Evolutionary conservation across 2,113 vertebrate genomes (phyloP).

Genomic region (Muntiacus reevesi): DNA sequence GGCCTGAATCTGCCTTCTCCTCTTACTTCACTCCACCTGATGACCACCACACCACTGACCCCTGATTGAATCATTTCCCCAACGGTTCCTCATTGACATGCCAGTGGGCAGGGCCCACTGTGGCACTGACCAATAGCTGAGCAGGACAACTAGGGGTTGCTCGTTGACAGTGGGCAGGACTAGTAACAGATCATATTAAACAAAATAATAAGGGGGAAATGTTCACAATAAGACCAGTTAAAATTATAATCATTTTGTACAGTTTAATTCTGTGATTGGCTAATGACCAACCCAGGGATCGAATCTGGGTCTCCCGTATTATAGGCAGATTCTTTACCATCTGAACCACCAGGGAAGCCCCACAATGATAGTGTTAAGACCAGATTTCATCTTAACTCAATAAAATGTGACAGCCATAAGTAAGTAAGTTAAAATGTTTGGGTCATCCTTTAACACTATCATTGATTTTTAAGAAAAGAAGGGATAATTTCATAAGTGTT

Average conservation of each 20-base stretch:
- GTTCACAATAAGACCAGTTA: background rate
- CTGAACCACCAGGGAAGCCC: background rate
- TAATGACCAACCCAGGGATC: background rate
- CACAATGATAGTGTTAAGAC: background rate
- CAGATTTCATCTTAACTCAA: background rate
- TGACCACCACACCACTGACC: background rate
- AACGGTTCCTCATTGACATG: background rate
- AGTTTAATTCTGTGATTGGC: slow-evolving; percentile 2
- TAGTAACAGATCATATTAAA: background rate
- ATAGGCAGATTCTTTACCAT: background rate
- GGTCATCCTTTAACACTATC: background rate
- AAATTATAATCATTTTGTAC: background rate
- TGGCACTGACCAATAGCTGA: background rate
- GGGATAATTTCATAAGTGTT: background rate
- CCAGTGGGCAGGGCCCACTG: background rate
- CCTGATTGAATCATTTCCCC: background rate
- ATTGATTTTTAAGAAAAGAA: background rate
- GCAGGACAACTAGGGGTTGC: background rate
- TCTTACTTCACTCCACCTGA: background rate
- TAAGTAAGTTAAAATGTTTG: background rate
- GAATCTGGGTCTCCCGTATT: background rate
- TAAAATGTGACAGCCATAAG: background rate
- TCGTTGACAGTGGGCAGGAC: background rate
- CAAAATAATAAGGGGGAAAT: background rate
- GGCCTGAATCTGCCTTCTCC: background rate